A percentile compares a stretch with the other conserved stretches of the same genome.
Conservation (phyloP, 2,797 vertebrate species). For the Sebastes umbrosus region DNA sequence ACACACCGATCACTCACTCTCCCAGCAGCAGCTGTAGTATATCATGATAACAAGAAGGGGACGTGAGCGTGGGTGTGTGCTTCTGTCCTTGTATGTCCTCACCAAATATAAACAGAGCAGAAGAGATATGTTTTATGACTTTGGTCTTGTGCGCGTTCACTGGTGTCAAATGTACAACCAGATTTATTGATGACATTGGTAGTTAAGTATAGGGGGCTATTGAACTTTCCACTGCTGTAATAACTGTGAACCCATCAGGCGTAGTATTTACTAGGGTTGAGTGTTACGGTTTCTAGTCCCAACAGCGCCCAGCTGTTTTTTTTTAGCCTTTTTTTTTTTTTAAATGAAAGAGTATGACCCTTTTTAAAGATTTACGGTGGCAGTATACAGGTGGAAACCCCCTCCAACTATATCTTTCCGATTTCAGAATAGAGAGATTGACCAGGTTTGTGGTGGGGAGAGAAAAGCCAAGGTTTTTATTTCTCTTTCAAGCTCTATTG, state of each 20-base stretch:
- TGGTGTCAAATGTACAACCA: background rate
- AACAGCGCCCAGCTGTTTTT: background rate
- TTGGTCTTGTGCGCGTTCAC: slow-evolving; percentile 9
- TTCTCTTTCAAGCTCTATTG: background rate
- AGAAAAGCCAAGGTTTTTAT: background rate
- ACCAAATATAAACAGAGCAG: slow-evolving; percentile 27
- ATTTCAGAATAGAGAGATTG: background rate
- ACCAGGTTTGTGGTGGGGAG: background rate
- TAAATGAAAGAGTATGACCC: background rate
- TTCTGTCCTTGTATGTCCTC: slow-evolving; percentile 50
- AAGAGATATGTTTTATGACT: slow-evolving; percentile 26
- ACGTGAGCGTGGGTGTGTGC: background rate
- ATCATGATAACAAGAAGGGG: slow-evolving; percentile 55
- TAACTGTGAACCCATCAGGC: background rate
- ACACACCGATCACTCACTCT: slow-evolving; percentile 32
- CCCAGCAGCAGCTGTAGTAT: slow-evolving; percentile 37
- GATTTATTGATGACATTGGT: slow-evolving; percentile 32
- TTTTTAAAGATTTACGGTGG: background rate
- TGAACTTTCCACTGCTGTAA: slow-evolving; percentile 19
- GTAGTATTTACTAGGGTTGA: background rate
- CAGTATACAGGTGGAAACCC: background rate
- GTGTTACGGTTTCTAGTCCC: background rate
- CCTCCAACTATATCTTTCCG: background rate
- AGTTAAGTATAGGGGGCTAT: background rate
- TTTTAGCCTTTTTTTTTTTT: background rate